Evolutionary conservation across 2,113 vertebrate species (phyloP).

Genomic region (Lampris megalopsis): DNA sequence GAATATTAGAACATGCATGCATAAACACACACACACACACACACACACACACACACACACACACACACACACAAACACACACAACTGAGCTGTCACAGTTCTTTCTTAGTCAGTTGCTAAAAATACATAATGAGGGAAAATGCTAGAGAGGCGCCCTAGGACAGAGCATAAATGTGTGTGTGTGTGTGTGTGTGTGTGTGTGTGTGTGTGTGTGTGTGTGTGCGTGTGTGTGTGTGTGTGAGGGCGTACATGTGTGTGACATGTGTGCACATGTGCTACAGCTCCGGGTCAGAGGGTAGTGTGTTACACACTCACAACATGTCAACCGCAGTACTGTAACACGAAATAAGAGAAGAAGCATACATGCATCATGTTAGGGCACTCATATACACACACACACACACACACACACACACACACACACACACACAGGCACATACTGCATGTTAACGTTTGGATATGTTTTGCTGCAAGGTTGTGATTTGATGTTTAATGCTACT

Average conservation of each 20-base stretch:
- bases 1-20: slow-evolving; percentile 44
- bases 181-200: slow-evolving; percentile 13
- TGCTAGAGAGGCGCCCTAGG: not conserved
- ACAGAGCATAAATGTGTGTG: not conserved
- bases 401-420: not conserved
- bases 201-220: no score
- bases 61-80: slow-evolving; percentile 11
- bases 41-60: not conserved
- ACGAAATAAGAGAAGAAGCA: not conserved
- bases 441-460: not conserved
- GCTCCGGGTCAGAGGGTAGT: slow-evolving; percentile 17
- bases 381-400: not conserved
- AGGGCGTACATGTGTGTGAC: no score
- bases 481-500: not conserved
- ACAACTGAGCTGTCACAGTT: slow-evolving; percentile 16
- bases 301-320: slow-evolving; percentile 14
- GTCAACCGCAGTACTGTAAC: slow-evolving; percentile 36
- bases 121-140: slow-evolving; percentile 54
- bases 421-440: slow-evolving; percentile 1
- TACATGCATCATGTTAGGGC: not conserved
- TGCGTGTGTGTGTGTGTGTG: not conserved
- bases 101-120: slow-evolving; percentile 58
- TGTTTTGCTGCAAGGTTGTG: slow-evolving; percentile 2
- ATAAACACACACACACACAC: slow-evolving; percentile 7
- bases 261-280: not conserved